Evolutionary conservation across 92 coral and sea anemone species (phyloP).

Genomic region (Chrysogorgia sp.): DNA sequence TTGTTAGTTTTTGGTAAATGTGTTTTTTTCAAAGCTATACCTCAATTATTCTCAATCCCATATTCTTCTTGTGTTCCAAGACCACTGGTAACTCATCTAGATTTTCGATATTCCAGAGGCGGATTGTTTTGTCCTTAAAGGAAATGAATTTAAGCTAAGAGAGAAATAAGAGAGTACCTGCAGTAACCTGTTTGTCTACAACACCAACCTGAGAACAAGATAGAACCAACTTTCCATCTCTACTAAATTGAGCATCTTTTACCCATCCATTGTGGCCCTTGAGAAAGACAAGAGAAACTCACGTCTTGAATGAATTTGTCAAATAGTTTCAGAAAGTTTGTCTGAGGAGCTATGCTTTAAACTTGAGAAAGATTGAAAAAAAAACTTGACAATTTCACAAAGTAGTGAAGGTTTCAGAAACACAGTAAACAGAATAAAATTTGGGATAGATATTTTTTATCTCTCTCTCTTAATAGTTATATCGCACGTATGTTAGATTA

Average conservation of each 20-base stretch:
- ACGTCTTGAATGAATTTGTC: too few relatives aligned
- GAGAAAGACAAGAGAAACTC: neutral
- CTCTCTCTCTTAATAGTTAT: too few relatives aligned
- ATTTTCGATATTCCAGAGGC: constrained; percentile 94
- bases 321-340: too few relatives aligned
- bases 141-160: too few relatives aligned
- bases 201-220: constrained; percentile 92
- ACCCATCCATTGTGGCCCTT: constrained; percentile 99
- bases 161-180: neutral
- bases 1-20: too few relatives aligned
- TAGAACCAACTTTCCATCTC: constrained; percentile 91
- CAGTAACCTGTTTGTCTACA: neutral
- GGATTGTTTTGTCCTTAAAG: constrained; percentile 81
- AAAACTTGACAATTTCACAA: too few relatives aligned
- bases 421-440: too few relatives aligned
- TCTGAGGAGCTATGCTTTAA: too few relatives aligned
- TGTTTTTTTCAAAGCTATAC: constrained; percentile 38
- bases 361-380: too few relatives aligned
- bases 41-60: constrained; percentile 93
- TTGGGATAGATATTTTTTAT: too few relatives aligned
- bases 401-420: too few relatives aligned
- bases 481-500: too few relatives aligned
- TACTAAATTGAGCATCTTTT: constrained; percentile 83
- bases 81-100: constrained; percentile 97
- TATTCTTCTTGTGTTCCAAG: constrained; percentile 94